A percentile compares a stretch with the other conserved stretches of the same genome.
phyloP scores from a whole-genome alignment of 37 sponge, comb jelly and placozoan species.

The Crambe crambe region DNA sequence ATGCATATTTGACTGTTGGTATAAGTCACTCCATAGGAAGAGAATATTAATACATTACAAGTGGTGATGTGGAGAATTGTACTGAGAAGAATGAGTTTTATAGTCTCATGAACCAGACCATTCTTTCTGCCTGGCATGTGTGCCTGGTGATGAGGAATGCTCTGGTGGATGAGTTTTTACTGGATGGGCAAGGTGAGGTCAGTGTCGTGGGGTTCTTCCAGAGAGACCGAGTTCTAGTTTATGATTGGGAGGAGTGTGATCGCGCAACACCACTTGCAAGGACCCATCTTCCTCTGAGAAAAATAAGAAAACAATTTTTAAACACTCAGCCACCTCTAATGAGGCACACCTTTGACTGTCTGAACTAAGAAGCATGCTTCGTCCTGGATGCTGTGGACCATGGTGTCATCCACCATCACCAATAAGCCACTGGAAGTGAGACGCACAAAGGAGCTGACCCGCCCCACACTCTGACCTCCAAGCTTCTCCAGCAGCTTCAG shows the following conservation, averaged over 20 bases:
- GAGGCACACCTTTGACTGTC: conserved; percentile 19
- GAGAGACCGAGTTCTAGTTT: background rate
- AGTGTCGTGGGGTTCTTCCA: background rate
- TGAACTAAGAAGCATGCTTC: conserved; percentile 23
- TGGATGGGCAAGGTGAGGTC: no score
- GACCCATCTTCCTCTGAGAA: conserved; percentile 7
- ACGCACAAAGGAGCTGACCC: conserved; percentile 15
- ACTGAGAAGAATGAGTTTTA: no score
- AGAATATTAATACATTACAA: no score
- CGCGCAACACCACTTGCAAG: conserved; percentile 21
- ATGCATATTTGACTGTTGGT: no score
- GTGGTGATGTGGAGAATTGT: no score
- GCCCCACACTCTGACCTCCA: background rate
- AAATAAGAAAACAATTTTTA: background rate
- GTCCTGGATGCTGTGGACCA: conserved; percentile 19
- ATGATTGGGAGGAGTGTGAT: background rate
- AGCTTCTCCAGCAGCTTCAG: conserved; percentile 35
- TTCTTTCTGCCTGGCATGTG: no score
- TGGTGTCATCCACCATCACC: conserved; percentile 50
- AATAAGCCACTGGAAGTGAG: conserved; percentile 26
- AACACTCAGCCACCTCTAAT: no score
- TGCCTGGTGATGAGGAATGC: no score
- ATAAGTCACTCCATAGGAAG: no score
- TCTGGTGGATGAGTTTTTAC: no score
- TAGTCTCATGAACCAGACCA: no score